A percentile compares a stretch with the other conserved stretches of the same genome.
Evolutionary conservation across 2,113 vertebrate species (phyloP).

Genomic region (Eudyptes chrysolophus): DNA sequence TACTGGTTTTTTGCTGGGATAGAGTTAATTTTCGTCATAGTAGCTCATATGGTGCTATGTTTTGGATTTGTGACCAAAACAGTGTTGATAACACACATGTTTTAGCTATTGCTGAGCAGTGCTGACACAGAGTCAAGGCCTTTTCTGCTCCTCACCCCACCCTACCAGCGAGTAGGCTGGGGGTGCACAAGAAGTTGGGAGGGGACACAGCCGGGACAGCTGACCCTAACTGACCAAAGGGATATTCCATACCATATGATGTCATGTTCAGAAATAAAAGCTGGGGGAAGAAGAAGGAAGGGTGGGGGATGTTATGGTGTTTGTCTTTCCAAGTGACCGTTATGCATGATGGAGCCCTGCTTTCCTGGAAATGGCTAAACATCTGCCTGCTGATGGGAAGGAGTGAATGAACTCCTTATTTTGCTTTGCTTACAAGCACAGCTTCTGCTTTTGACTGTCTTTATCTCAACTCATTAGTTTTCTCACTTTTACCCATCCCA

Average conservation of each 20-base stretch:
- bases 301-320: neutral
- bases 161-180: neutral
- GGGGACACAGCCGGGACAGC: neutral
- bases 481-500: neutral
- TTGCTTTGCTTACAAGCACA: neutral
- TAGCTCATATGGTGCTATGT: rapidly evolving
- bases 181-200: neutral
- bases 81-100: neutral
- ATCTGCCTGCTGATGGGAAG: neutral
- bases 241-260: neutral
- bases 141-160: neutral
- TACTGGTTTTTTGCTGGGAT: neutral
- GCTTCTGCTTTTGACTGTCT: neutral
- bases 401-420: neutral
- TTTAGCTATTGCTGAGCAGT: neutral
- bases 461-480: neutral
- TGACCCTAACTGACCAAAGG: neutral
- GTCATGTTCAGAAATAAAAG: neutral
- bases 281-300: neutral
- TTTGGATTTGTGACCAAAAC: neutral
- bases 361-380: neutral
- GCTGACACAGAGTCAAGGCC: rapidly evolving
- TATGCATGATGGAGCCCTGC: rapidly evolving
- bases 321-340: neutral
- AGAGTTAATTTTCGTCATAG: neutral